Conservation (phyloP, 2,113 vertebrate genomes). For the Hydrochoerus hydrochaeris region DNA sequence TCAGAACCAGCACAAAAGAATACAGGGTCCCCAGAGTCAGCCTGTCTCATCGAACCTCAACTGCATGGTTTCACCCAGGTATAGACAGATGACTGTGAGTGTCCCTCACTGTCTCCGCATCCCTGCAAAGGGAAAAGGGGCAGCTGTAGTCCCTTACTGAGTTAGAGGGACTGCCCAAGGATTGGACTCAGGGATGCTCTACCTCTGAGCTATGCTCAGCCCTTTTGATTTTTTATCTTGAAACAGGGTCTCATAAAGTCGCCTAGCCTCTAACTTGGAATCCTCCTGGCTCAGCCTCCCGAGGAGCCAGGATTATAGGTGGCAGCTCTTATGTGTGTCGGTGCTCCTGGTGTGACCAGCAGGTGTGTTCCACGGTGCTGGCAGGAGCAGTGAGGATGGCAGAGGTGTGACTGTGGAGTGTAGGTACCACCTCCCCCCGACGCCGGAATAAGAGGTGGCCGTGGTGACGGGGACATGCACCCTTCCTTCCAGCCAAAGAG, state of each 20-base stretch:
- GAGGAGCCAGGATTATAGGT: neutral
- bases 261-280: neutral
- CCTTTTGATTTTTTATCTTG: neutral
- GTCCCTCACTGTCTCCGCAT: neutral
- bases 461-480: accelerated
- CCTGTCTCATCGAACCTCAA: neutral
- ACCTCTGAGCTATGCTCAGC: neutral
- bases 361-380: neutral
- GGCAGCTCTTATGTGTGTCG: accelerated
- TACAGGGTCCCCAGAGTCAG: no score
- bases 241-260: neutral
- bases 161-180: neutral
- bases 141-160: neutral
- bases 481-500: neutral
- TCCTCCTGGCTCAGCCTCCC: neutral
- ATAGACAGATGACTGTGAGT: neutral
- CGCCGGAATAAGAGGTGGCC: neutral
- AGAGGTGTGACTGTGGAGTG: no score
- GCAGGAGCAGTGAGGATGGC: no score
- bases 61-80: neutral
- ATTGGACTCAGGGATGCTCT: neutral
- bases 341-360: accelerated
- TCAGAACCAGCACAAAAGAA: neutral
- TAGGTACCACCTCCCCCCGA: neutral
- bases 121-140: neutral